Percentiles rank a stretch among this genome's conserved stretches.
phyloP scores from a whole-genome alignment of 1,140 invertebrate species.

The Diabrotica virgifera region DNA sequence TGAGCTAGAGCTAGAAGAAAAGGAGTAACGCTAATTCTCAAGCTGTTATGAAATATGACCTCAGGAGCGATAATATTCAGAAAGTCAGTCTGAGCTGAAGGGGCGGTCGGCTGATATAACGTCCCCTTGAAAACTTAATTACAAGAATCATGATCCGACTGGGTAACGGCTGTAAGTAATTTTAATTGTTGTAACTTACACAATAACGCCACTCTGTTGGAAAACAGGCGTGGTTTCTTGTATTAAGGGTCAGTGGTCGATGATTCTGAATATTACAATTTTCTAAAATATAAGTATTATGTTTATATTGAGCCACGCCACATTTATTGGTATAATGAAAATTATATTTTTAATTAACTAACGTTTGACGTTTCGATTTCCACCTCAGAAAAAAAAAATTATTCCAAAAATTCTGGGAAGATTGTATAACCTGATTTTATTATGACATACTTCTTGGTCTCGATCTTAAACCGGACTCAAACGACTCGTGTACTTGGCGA shows the following conservation, averaged over 20 bases:
- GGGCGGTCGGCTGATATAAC: conserved; percentile 29
- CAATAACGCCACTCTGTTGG: conserved; percentile 14
- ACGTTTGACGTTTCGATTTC: too few relatives aligned
- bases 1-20: background rate
- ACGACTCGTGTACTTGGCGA: too few relatives aligned
- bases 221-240: conserved; percentile 10
- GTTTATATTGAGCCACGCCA: too few relatives aligned
- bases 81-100: conserved; percentile 27
- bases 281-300: too few relatives aligned
- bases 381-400: too few relatives aligned
- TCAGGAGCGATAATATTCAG: conserved; percentile 27
- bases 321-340: too few relatives aligned
- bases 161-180: conserved; percentile 33
- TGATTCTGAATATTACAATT: too few relatives aligned
- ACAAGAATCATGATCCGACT: conserved; percentile 31
- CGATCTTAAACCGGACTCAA: too few relatives aligned
- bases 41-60: conserved; percentile 25
- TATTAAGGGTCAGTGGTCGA: background rate
- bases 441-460: too few relatives aligned
- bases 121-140: conserved; percentile 35
- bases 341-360: too few relatives aligned
- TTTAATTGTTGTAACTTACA: conserved; percentile 28
- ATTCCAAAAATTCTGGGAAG: too few relatives aligned
- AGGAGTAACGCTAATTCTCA: conserved; percentile 20
- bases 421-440: too few relatives aligned